Base-by-base conservation (phyloP, 2,888 invertebrate genomes). In the Platycheirus albimanus region DNA sequence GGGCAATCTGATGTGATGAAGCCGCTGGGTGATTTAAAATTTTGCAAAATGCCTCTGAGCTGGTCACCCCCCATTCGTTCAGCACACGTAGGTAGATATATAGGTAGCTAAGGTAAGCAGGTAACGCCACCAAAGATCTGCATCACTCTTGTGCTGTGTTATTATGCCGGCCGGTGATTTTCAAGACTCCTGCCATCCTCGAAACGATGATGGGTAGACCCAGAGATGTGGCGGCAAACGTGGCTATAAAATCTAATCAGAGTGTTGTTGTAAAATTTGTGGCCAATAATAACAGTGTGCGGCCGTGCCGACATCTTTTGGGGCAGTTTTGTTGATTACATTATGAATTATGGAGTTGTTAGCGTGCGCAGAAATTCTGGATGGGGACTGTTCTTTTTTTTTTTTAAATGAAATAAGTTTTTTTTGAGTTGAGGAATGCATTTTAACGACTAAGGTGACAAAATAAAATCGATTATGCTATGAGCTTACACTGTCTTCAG, bases 231-330 rank as follows among this genome's bases (percentile, higher is more conserved):
- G 71, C 81, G 64, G 79, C 79, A 64, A 71, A 43, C 15, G 24
- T 41, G 79, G 56, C 75, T 19, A 74, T 78, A 83, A 74, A 78
- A 83, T 78, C 83, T 83, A 83, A 78, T 83, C 83, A 78, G 69
- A 83, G 83, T 74, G 78, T 69, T 71, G 78, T 74, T 83, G 78
- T 83, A 64, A 83, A 78, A 83, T 83, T 78, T 83, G 78, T 83
- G 78, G 83, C 72, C 72, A 78, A 78, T 83, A 83, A 83, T 83
- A 69, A 83, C 78, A 83, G 83, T 78, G 83, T 83, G 70, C 74
- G 69, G 56, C 66, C 72, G 63, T 69, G 72, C 83, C 78, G 72
- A 78, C 70, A 67, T 47, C 45, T 63, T 72, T 77, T 67, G 54
- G 49, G 51, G 38, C 74, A 49, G 71, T 69, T 69, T 69, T 41